Percentiles rank a stretch among this genome's conserved stretches.
These are phyloP conservation scores for Polydrusus cervinus DNA, from an alignment of 2,888 invertebrate genomes.

Conservation along the genomic window DNA sequence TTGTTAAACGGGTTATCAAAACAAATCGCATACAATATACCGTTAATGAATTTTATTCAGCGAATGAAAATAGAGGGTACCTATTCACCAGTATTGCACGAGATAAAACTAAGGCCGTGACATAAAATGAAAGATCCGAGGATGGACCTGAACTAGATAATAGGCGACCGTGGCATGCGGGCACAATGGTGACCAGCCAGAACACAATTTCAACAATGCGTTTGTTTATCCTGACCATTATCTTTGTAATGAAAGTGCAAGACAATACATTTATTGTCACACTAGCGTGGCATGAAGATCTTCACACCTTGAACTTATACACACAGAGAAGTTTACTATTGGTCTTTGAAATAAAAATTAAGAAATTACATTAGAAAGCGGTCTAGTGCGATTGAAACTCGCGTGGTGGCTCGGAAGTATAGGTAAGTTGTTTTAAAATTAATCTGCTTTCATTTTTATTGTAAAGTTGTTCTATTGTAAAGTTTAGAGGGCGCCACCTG, in stretches of 20 bases:
- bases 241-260: constrained; percentile 55
- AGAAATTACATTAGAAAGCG: too few species aligned
- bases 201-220: constrained; percentile 62
- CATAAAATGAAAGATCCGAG: constrained; percentile 52
- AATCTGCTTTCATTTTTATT: too few species aligned
- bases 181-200: constrained; percentile 61
- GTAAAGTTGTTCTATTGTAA: too few species aligned
- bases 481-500: too few species aligned
- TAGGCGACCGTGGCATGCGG: constrained; percentile 50
- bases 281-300: constrained; percentile 44
- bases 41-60: constrained; percentile 44
- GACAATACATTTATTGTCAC: constrained; percentile 55
- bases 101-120: constrained; percentile 55
- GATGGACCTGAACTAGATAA: constrained; percentile 55
- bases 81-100: constrained; percentile 45
- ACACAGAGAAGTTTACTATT: too few species aligned
- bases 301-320: constrained; percentile 51
- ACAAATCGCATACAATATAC: constrained; percentile 19
- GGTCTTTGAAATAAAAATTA: too few species aligned
- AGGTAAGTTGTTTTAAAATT: too few species aligned
- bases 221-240: constrained; percentile 58
- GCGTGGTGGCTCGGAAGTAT: too few species aligned
- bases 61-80: constrained; percentile 47
- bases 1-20: constrained; percentile 21
- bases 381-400: too few species aligned